Percentiles rank a stretch among this genome's conserved stretches.
These are phyloP conservation scores for Porites rus DNA, from an alignment of 92 coral and sea anemone species.

Conservation along the genomic window DNA sequence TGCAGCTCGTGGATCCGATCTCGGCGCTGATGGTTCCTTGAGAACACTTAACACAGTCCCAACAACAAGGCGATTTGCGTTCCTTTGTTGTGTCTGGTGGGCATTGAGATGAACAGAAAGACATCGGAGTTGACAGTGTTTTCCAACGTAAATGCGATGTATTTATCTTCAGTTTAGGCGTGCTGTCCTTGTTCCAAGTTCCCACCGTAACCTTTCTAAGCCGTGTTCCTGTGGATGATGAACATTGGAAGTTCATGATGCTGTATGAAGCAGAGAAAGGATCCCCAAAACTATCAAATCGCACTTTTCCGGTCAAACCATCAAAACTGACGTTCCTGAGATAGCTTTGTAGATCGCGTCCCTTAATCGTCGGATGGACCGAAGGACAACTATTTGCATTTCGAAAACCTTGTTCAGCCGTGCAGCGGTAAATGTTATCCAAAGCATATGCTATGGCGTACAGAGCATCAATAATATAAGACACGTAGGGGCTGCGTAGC, in stretches of 20 bases:
- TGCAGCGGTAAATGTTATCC: too few relatives aligned
- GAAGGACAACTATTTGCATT: neutral
- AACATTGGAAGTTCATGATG: neutral
- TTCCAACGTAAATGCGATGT: neutral
- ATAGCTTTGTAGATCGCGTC: neutral
- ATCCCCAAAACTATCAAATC: constrained; percentile 1
- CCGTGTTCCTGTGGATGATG: too few relatives aligned
- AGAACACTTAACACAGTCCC: constrained; percentile 41
- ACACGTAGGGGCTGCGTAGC: neutral
- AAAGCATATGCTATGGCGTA: neutral
- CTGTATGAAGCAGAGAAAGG: neutral
- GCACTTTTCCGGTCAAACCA: neutral
- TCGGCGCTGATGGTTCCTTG: constrained; percentile 56
- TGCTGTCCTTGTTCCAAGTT: neutral
- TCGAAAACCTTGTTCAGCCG: too few relatives aligned
- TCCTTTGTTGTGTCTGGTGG: neutral
- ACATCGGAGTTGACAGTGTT: neutral
- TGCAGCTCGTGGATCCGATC: constrained; percentile 61
- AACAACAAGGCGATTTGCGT: neutral
- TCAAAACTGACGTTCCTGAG: neutral
- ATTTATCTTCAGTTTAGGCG: neutral
- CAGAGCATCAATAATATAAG: neutral
- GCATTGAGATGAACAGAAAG: neutral
- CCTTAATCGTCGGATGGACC: neutral
- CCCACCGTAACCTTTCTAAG: neutral